Percentiles rank a stretch among this genome's conserved stretches.
phyloP scores from a whole-genome alignment of 2,113 vertebrate species.

The Thunnus thynnus region DNA sequence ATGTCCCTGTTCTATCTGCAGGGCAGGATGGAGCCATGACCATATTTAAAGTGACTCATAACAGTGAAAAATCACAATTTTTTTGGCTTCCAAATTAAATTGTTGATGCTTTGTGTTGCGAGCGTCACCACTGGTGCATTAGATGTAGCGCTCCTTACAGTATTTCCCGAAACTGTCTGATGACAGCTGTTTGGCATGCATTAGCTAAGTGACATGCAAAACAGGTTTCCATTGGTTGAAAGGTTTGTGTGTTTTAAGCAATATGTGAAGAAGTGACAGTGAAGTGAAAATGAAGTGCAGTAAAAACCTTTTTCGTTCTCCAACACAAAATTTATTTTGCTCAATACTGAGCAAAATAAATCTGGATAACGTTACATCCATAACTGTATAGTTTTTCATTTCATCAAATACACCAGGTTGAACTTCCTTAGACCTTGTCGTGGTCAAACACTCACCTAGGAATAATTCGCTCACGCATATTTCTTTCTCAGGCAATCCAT shows the following conservation, averaged over 20 bases:
- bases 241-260: fast-evolving
- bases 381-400: background rate
- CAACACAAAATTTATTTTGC: background rate
- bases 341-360: background rate
- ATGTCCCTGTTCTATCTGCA: no score
- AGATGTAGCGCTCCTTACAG: background rate
- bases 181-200: background rate
- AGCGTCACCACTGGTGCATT: no score
- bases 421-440: constrained; percentile 1
- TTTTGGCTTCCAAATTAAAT: background rate
- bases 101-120: background rate
- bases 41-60: no score
- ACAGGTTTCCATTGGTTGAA: background rate
- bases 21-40: no score
- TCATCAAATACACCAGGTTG: background rate
- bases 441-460: constrained; percentile 17
- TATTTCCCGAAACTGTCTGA: background rate
- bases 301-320: background rate
- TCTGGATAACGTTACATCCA: background rate
- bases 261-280: background rate
- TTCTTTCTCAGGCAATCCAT: constrained; percentile 51
- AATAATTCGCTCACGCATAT: constrained; percentile 52
- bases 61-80: no score
- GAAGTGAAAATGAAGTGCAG: no score
- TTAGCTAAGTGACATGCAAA: background rate